These are phyloP conservation scores for Aphodius sticticus DNA, from an alignment of 2,888 invertebrate species.

Conservation along the genomic window DNA sequence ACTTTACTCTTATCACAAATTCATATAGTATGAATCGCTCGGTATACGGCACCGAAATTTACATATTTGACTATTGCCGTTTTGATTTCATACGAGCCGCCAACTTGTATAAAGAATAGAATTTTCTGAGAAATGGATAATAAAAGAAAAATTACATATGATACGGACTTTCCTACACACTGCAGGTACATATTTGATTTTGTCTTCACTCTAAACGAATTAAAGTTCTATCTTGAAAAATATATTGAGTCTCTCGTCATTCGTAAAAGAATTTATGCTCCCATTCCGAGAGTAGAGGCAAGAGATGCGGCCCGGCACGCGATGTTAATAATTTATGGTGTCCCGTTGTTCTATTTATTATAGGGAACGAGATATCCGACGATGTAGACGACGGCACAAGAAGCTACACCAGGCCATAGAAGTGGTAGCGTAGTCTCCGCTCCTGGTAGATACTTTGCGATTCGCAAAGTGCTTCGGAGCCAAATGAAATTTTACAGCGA, in stretches of 20 bases:
- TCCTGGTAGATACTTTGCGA: neutral
- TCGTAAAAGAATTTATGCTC: neutral
- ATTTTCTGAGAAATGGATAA: too few species aligned
- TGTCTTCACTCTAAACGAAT: too few species aligned
- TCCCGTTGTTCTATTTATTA: constrained; percentile 4
- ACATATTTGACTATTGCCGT: too few species aligned
- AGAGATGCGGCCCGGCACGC: neutral
- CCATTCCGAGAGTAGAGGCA: neutral
- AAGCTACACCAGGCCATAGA: neutral
- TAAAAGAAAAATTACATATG: too few species aligned
- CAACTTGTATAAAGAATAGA: too few species aligned
- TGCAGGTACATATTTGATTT: too few species aligned
- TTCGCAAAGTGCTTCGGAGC: neutral
- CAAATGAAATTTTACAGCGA: neutral
- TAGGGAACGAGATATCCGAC: neutral
- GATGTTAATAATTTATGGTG: neutral
- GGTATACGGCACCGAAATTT: too few species aligned
- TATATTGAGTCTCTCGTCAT: neutral
- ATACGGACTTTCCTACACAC: too few species aligned
- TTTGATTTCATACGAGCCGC: too few species aligned
- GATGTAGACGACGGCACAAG: neutral
- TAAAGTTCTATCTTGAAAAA: neutral
- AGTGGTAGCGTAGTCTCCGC: neutral
- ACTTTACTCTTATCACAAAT: too few species aligned
- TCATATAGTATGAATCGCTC: too few species aligned